Conservation (phyloP, 2,888 invertebrate genomes). For the Chouioia cunea region DNA sequence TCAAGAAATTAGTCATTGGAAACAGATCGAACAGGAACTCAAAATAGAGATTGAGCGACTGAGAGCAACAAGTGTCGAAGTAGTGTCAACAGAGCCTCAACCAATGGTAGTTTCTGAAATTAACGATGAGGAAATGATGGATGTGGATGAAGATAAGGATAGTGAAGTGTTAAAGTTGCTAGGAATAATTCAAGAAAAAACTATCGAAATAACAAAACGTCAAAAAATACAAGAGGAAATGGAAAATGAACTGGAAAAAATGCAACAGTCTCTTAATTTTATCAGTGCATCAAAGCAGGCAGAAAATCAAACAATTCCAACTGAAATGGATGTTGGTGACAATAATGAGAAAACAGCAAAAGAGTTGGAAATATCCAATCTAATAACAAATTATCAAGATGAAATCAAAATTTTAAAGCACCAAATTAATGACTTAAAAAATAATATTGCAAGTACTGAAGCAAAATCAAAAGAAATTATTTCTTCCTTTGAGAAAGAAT, state of each 20-base stretch:
- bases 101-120: background rate
- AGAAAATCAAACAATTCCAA: constrained; percentile 4
- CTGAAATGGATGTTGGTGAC: background rate
- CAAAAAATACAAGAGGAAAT: background rate
- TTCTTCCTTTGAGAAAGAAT: constrained; percentile 6
- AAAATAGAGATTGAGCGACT: background rate
- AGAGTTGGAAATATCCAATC: constrained; percentile 1
- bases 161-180: background rate
- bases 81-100: too few relatives aligned
- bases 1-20: background rate
- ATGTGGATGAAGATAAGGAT: background rate
- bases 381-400: constrained; percentile 20
- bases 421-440: background rate
- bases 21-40: background rate
- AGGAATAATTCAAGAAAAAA: constrained; percentile 4
- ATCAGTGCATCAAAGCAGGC: background rate
- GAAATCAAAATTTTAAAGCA: constrained; percentile 32
- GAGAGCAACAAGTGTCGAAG: background rate
- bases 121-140: background rate
- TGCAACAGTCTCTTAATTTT: background rate
- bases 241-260: background rate
- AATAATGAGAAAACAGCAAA: background rate
- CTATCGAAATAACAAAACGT: background rate
- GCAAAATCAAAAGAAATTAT: constrained; percentile 13
- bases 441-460: background rate